Conservation (phyloP, 2,888 invertebrate genomes). For the Vesta saturnalis region DNA sequence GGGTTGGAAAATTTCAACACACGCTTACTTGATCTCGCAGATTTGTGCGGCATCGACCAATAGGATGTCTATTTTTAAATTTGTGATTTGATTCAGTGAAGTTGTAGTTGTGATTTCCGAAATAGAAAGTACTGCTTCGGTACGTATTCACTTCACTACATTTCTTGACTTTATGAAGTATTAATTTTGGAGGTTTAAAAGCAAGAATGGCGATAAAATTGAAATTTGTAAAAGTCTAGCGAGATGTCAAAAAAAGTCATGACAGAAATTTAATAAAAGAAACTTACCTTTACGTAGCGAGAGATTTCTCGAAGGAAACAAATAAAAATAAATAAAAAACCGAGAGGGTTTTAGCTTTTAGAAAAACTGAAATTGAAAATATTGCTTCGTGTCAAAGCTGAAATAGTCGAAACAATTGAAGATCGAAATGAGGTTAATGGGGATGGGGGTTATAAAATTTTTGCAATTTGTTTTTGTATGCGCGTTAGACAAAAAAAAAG, state of each 20-base stretch:
- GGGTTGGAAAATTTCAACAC: slow-evolving; percentile 34
- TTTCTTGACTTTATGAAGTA: not conserved
- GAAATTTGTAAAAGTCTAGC: no score
- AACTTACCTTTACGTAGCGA: no score
- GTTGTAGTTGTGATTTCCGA: slow-evolving; percentile 2
- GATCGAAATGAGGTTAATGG: not conserved
- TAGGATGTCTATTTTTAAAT: slow-evolving; percentile 22
- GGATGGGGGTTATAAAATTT: no score
- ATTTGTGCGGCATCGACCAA: slow-evolving; percentile 24
- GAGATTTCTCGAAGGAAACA: no score
- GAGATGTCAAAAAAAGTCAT: no score
- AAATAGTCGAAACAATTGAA: not conserved
- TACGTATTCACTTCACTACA: not conserved
- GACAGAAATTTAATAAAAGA: no score
- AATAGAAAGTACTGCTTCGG: not conserved
- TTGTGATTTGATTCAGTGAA: slow-evolving; percentile 20
- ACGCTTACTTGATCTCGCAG: slow-evolving; percentile 35
- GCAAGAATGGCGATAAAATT: no score
- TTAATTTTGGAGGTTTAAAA: no score
- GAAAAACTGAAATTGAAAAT: not conserved
- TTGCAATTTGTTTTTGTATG: no score
- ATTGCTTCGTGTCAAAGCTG: slow-evolving; percentile 2
- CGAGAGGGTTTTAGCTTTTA: not conserved
- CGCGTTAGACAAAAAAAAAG: not conserved
- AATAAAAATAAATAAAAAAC: not conserved